Evolutionary conservation across 2,888 invertebrate species (phyloP), one percentile per base, ranked within the genome.

Genomic region (Apodemia hepburni): DNA sequence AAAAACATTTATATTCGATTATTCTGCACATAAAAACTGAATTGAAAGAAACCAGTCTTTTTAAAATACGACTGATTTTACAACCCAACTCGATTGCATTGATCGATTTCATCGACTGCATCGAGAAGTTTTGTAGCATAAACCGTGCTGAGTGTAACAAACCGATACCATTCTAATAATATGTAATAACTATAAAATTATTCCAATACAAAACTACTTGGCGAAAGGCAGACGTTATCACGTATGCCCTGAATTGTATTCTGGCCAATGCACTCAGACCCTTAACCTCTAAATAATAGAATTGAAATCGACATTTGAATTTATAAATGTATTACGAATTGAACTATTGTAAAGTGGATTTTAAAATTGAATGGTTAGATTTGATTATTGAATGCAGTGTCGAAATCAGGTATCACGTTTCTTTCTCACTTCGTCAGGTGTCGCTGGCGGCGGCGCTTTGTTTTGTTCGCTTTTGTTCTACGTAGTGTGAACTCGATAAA

Each of bases 101-200:
- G 35, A 62, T 62, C 47, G 58, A 59, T 42, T 62, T 62, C 61
- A 45, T 58, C 58, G 47, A 62, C 58, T 57, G 22, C 22, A 62
- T 59, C 54, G 54, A 54, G 22, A 27, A 54, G 22, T 54, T 54
- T 11, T 54, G 58, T 57, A 58, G 63, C 62, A 61, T 64, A 66
- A 66, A 65, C 64, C 68, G 64, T 64, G 54, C 66, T 66, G 65
- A 68, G 64, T 63, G 66, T 69, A 66, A 72, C 68, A 73, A 72
- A 75, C 71, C 74, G 76, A 81, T 82, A 82, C 77, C 78, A 78
- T 80, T 83, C 81, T 84, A 85, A 87, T 85, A 77, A 75, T 72
- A 81, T 83, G 84, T 85, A 89, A 87, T 86, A 87, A 88, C 86
- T 87, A 87, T 87, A 85, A 89, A 87, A 87, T 87, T 85, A 87